Evolutionary conservation across 2,888 invertebrate genomes (phyloP), one percentile per base, ranked within the genome.

Genomic region (Apodemia mormo): DNA sequence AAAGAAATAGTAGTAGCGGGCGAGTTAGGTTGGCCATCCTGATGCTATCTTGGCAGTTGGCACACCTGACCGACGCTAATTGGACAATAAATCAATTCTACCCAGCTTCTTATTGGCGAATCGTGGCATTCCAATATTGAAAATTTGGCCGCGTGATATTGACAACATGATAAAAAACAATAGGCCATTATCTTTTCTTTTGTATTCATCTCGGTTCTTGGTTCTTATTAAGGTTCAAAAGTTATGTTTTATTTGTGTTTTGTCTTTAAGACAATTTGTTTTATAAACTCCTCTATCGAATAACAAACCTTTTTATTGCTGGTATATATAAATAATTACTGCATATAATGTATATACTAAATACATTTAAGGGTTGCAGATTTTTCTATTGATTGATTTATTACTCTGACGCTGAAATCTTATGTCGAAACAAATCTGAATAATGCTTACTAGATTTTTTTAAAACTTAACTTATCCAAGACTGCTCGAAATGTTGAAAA

Each of bases 41-140:
- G 93, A 93, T 93, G 86, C 87, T 93, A 93, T 93, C 93, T 92
- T 91, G 92, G 92, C 92, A 92, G 92, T 93, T 93, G 93, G 93
- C 93, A 93, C 93, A 92, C 92, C 92, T 92, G 93, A 93, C 92
- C 91, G 90, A 93, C 92, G 90, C 92, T 93, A 93, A 93, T 93
- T 93, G 93, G 92, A 92, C 92, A 93, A 93, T 93, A 93, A 93
- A 93, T 93, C 93, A 93, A 93, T 93, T 92, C 92, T 92, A 89
- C 87, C 88, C 87, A 88, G 91, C 90, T 92, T 93, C 92, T 93
- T 93, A 92, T 93, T 93, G 92, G 92, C 89, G 92, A 88, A 92
- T 92, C 90, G 89, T 87, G 88, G 91, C 92, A 91, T 93, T 93
- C 92, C 92, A 92, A 93, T 93, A 92, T 93, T 89, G 92, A 92